Evolutionary conservation across 23 tunicate genomes (phyloP), one percentile per base, ranked within the genome.

Genomic region (Halocynthia aurantium): DNA sequence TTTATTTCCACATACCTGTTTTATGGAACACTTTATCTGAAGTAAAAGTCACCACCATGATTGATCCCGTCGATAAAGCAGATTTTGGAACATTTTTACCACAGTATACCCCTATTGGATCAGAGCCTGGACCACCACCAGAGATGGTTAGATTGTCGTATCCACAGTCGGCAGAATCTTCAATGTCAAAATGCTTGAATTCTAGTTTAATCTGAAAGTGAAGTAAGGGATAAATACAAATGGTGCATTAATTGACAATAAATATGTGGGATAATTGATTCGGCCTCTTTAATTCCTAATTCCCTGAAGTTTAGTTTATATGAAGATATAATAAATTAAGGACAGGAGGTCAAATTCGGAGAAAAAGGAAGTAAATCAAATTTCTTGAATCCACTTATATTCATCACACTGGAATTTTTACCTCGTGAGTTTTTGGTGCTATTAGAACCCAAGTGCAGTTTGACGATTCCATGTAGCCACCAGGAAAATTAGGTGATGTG

Each of bases 401-500:
- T 31, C 44, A 31, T 31, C 44, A 31, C 44, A 31, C 44, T 31
- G 44, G 44, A 31, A 31, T 31, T 44, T 0, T 10, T 74, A 74
- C 78, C 62, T 54, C 8, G 0, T 74, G 78, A n/a, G 60, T 22
- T 19, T 12, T 54, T 8, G 78, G 22, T 15, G 62, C 78, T 2
- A 54, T 74, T 55, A 74, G n/a, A 22, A 74, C 78, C 62, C 64
- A 74, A 10, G 64, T 74, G 31, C 78, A 74, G 18, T 74, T 64
- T 51, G 50, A 19, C 49, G 18, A 54, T 54, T 31, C 78, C 62
- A 51, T 13, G 56, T 74, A 74, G n/a, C 31, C 20, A 19, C 19
- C 10, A 8, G 78, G 78, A 74, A 54, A 64, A n/a, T 74, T 74
- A 19, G 78, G 78, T 74, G 78, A 74, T 6, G 55, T 62, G 31